Percentiles rank a stretch among this genome's conserved stretches.
Conservation (phyloP, 53 echinoderm and acorn worm species). For the Actinopyga echinites region DNA sequence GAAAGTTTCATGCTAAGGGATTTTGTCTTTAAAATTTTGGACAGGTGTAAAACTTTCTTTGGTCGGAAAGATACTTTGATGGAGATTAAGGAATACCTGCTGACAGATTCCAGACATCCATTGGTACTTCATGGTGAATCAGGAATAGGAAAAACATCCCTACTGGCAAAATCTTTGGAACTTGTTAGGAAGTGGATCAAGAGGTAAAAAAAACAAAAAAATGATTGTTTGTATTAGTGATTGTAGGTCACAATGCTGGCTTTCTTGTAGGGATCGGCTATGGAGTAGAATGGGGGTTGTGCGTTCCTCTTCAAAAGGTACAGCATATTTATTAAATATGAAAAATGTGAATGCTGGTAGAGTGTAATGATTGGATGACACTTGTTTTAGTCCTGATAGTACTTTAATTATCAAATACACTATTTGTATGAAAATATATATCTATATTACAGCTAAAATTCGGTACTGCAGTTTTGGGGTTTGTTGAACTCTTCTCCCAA, state of each 20-base stretch:
- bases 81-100: conserved; percentile 68
- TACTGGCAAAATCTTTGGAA: conserved; percentile 83
- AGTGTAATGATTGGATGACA: too few species aligned
- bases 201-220: conserved; percentile 48
- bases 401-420: too few species aligned
- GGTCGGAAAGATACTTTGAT: conserved; percentile 65
- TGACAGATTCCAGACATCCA: conserved; percentile 46
- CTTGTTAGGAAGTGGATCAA: conserved; percentile 70
- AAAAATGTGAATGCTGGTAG: too few species aligned
- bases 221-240: not conserved
- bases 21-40: not conserved
- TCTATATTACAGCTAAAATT: too few species aligned
- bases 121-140: conserved; percentile 66
- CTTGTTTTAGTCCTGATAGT: too few species aligned
- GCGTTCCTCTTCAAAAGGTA: too few species aligned
- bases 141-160: conserved; percentile 79
- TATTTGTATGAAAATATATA: too few species aligned
- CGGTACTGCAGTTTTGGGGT: too few species aligned
- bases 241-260: not conserved
- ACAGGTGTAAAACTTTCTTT: conserved; percentile 66
- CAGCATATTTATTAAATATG: too few species aligned
- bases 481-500: too few species aligned
- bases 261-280: not conserved
- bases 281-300: too few species aligned
- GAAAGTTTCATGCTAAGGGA: too few species aligned